A percentile compares a stretch with the other conserved stretches of the same genome.
Conservation (phyloP, 2,888 invertebrate genomes). For the Drosophila emarginata region DNA sequence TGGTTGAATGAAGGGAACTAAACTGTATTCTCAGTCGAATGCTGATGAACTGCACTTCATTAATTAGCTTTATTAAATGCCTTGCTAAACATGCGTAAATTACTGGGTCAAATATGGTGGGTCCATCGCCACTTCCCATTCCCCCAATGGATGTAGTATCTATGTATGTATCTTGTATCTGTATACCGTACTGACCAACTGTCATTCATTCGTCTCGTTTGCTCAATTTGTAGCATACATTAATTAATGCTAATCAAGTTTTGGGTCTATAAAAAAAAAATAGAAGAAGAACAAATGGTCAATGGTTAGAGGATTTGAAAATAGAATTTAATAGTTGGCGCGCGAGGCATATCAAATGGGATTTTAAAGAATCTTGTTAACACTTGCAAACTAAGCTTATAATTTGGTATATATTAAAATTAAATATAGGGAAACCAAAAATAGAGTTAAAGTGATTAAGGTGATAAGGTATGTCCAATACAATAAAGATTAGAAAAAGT, state of each 20-base stretch:
- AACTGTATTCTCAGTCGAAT: slow-evolving; percentile 14
- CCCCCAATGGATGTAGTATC: slow-evolving; percentile 15
- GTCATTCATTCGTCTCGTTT: slow-evolving; percentile 71
- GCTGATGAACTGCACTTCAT: slow-evolving; percentile 60
- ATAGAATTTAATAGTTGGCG: slow-evolving; percentile 6
- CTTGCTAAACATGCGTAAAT: slow-evolving; percentile 74
- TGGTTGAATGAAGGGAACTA: too few relatives aligned
- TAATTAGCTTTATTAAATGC: slow-evolving; percentile 76
- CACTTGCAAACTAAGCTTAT: slow-evolving; percentile 5
- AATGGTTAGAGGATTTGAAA: neutral
- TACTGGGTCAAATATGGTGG: slow-evolving; percentile 70
- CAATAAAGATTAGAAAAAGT: too few relatives aligned
- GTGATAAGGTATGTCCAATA: too few relatives aligned
- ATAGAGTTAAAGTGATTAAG: neutral
- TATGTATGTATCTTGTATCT: slow-evolving; percentile 15
- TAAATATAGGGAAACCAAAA: neutral
- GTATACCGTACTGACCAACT: slow-evolving; percentile 52
- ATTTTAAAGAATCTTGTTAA: slow-evolving; percentile 8
- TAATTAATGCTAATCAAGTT: slow-evolving; percentile 77
- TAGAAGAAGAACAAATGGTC: slow-evolving; percentile 31
- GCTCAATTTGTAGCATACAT: slow-evolving; percentile 70
- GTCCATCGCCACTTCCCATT: neutral
- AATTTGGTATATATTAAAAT: neutral
- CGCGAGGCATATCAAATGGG: slow-evolving; percentile 9
- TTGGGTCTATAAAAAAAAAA: slow-evolving; percentile 60